phyloP scores from a whole-genome alignment of 2,888 invertebrate species.

The Metallyticus violacea region DNA sequence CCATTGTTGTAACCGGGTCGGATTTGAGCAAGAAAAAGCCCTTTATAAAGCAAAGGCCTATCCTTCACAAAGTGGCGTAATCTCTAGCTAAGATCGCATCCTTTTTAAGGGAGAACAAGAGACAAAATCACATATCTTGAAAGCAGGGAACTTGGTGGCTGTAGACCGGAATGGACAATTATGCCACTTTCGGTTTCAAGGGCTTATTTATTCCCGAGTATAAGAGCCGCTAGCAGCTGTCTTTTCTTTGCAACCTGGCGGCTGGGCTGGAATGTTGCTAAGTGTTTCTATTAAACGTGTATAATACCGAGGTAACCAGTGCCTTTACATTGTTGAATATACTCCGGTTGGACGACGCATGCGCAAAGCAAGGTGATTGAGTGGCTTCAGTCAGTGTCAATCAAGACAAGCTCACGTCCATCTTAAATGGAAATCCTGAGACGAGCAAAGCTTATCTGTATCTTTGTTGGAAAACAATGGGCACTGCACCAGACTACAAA shows the following conservation, averaged over 20 bases:
- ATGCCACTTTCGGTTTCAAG: neutral
- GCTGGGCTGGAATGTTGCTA: neutral
- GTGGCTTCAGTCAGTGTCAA: constrained; percentile 17
- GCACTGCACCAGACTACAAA: neutral
- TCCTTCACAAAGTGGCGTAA: constrained; percentile 3
- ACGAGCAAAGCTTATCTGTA: neutral
- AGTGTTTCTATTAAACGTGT: constrained; percentile 9
- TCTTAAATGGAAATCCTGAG: neutral
- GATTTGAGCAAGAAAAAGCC: neutral
- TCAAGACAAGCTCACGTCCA: constrained; percentile 9
- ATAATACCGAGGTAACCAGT: neutral
- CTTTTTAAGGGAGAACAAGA: neutral
- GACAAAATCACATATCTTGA: neutral
- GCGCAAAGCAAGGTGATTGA: constrained; percentile 10
- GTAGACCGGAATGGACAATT: neutral
- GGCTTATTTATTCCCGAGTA: neutral
- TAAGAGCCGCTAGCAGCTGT: neutral
- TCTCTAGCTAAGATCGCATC: neutral
- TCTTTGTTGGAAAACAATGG: neutral
- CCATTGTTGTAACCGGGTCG: neutral
- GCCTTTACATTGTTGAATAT: neutral
- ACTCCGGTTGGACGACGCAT: neutral
- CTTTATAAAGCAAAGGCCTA: neutral
- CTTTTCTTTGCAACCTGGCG: neutral
- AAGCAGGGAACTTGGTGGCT: neutral